Base-by-base conservation (phyloP, 2,888 invertebrate genomes). In the Eristalinus sepulchralis region DNA sequence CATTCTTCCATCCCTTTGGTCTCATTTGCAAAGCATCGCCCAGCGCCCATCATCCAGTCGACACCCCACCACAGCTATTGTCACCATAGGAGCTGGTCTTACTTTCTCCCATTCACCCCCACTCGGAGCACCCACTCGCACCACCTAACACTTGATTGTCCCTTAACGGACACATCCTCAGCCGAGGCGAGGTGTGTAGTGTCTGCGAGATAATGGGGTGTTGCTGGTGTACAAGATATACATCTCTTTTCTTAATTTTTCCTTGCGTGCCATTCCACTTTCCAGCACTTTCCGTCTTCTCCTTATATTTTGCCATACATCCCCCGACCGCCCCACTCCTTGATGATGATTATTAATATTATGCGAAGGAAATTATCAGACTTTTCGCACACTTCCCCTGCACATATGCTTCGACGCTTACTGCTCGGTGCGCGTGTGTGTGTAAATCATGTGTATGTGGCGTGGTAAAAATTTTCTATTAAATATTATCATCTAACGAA, bases 401-500 rank as follows among this genome's bases (percentile, higher is more conserved):
- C 47, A 47, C 47, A 47, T 47, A 47, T 47, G 47, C 1, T 47
- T 8, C 17, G 17, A 17, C 47, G n/a, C 17, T 47, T 47, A 10
- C 57, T 31, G 39, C 39, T 66, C 55, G 62, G 60, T 75, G 67
- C 39, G 57, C 53, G 71, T 9, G 27, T 68, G 67, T 88, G 76
- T 68, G 64, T 73, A 80, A 75, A 71, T 81, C 81, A 72, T 87
- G 63, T 86, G 63, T 67, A 55, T 81, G 57, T 75, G 67, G 78
- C 73, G 76, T 83, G 72, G 76, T 85, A 76, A 82, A 88, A 88
- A 88, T 83, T 88, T 88, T 86, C 83, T 88, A 86, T 80, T 80
- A 87, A 88, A 88, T 83, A 88, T 88, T 85, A 86, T 47, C 47
- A 47, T 83, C 86, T 83, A 67, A 83, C 64, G 77, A 86, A 83